Base-by-base conservation (phyloP, 2,113 vertebrate species). In the Calyptomena viridis region DNA sequence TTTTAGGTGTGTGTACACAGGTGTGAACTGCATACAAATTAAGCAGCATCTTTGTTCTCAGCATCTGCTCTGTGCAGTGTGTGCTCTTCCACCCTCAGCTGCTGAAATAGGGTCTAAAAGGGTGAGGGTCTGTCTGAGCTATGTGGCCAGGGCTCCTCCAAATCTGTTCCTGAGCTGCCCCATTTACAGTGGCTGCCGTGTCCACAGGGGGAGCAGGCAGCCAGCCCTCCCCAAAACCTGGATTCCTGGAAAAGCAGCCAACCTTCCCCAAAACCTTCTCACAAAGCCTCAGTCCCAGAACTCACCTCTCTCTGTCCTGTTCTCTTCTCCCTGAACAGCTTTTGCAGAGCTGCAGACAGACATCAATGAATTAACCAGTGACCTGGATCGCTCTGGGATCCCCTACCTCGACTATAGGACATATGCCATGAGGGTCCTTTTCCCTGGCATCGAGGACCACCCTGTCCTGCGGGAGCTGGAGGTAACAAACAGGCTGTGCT, bases 331-430 rank as follows among this genome's bases (percentile, higher is more conserved):
- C 56, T 28, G 1, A 33, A 42, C 71, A 99, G 99, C 99, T 25
- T 99, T 99, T 93, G 99, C 99, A 3, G 99, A 99, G 98, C 98
- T 99, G 79, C 99, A 99, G 97, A 99, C 99, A 0, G 99, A 99
- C 96, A 99, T 99, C 97, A 99, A 99, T 18, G 99, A 99, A 96
- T 97, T 99, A 89, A 99, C 99, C 95, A 99, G 99, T 0, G 99
- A 99, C 97, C 97, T 99, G 95, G 99, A 99, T 97, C 98, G 99
- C 75, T 98, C 99, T 0, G 99, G 99, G 9, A 99, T 99, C 96
- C 99, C 99, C 2, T 99, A 99, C 96, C 98, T 99, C 71, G 99
- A 99, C 97, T 99, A 99, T 60, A 98, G 99, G 62, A 99, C 99
- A 1, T 99, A 99, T 5, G 99, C 99, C 74, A 99, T 99, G 99